Evolutionary conservation across 1,140 invertebrate species (phyloP).

Genomic region (Oryzaephilus surinamensis): DNA sequence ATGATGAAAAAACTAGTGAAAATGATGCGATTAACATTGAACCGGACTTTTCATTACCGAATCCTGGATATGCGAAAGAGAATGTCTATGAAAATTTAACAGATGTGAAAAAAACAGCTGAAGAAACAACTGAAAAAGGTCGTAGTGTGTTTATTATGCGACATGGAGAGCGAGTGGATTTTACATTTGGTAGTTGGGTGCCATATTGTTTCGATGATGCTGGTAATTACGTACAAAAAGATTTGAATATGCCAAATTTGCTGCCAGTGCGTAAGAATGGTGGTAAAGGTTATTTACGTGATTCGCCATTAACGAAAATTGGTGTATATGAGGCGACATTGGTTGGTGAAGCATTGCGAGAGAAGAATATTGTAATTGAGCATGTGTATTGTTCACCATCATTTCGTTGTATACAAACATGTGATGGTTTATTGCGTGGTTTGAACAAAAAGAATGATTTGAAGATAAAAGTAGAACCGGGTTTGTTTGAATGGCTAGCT

Average conservation of each 20-base stretch:
- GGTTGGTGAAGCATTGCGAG: slow-evolving; percentile 66
- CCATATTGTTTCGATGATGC: slow-evolving; percentile 74
- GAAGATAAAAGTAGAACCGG: slow-evolving; percentile 55
- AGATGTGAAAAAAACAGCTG: slow-evolving; percentile 13
- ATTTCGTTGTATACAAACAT: slow-evolving; percentile 85
- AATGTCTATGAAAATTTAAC: neutral
- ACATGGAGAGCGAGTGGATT: slow-evolving; percentile 84
- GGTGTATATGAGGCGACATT: slow-evolving; percentile 60
- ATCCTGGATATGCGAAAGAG: slow-evolving; percentile 4
- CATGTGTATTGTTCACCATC: slow-evolving; percentile 79
- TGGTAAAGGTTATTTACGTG: slow-evolving; percentile 60
- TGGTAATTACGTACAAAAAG: slow-evolving; percentile 66
- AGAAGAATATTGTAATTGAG: slow-evolving; percentile 52
- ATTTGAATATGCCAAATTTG: slow-evolving; percentile 79
- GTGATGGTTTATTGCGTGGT: slow-evolving; percentile 56
- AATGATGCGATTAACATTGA: neutral
- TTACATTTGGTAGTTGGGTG: slow-evolving; percentile 83
- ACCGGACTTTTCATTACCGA: no score
- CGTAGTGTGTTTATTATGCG: slow-evolving; percentile 67
- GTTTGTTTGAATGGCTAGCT: slow-evolving; percentile 84
- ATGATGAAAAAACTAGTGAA: slow-evolving; percentile 2
- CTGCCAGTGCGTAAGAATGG: slow-evolving; percentile 50
- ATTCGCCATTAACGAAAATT: slow-evolving; percentile 80
- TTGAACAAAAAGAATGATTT: slow-evolving; percentile 23
- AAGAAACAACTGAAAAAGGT: neutral